Percentiles rank a stretch among this genome's conserved stretches.
Conservation (phyloP, 2,113 vertebrate genomes). For the Ciconia boyciana region DNA sequence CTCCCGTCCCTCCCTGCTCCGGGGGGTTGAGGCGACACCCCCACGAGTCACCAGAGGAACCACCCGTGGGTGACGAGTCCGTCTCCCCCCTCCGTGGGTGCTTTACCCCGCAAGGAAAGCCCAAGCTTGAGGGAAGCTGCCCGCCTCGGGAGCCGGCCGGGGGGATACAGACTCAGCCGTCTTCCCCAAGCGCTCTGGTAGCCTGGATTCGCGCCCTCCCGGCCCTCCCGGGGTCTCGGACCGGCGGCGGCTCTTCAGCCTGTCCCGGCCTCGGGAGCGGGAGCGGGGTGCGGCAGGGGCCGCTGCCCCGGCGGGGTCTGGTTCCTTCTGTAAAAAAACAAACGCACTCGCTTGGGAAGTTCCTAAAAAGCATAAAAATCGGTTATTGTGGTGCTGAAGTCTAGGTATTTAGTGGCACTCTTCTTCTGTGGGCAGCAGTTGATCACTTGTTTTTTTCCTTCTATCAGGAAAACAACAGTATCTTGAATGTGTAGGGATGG, state of each 20-base stretch:
- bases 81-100: no score
- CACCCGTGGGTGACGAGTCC: not conserved
- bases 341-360: rapidly evolving
- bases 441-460: not conserved
- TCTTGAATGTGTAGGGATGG: not conserved
- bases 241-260: not conserved
- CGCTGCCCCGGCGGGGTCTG: not conserved
- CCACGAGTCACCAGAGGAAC: not conserved
- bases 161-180: not conserved
- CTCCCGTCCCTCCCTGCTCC: not conserved
- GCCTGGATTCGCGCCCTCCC: no score
- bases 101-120: no score
- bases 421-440: not conserved
- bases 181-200: no score
- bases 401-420: rapidly evolving
- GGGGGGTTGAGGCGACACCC: not conserved
- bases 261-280: not conserved
- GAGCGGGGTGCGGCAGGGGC: not conserved
- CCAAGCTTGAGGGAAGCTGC: not conserved
- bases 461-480: not conserved
- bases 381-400: rapidly evolving
- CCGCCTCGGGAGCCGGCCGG: not conserved
- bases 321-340: rapidly evolving
- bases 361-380: rapidly evolving
- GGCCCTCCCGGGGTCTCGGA: not conserved